Evolutionary conservation across 2,888 invertebrate genomes (phyloP), one percentile per base, ranked within the genome.

Genomic region (Hedychridium roseum): DNA sequence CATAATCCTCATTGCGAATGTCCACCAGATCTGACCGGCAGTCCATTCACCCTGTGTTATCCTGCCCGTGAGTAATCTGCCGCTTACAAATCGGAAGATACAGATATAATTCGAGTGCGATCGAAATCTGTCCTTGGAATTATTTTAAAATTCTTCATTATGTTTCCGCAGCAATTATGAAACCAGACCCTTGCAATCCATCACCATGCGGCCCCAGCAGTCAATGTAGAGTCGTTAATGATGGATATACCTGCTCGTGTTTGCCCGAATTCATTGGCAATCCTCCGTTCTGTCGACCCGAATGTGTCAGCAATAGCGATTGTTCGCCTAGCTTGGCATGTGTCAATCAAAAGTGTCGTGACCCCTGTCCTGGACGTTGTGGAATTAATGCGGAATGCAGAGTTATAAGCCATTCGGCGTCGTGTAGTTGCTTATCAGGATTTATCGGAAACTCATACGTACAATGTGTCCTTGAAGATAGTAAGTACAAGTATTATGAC

Each of bases 361-460:
- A 92, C 74, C 92, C 92, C 11, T 92, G 92, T 69, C 83, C 86
- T 3, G 90, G 90, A 32, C 85, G 90, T 18, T 90, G 93, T 69
- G 93, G 92, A 9, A 69, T 85, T 14, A 84, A 84, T 58, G 89
- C 93, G 1, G 79, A 85, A 32, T 94, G 93, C 68, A 84, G 84
- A 69, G 89, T 91, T 4, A 82, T 89, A 11, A 90, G 89, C 73
- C 88, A 92, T 74, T 85, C 86, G 35, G 91, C 92, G 1, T 83
- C 88, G 46, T 92, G 92, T 73, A 82, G 82, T 27, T 87, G 87
- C 59, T 73, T 80, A 12, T 70, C 78, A n/a, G 82, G 83, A 36
- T 84, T 81, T 55, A 71, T 79, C 26, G 87, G 87, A 2, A 83
- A 86, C 57, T 77, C 80, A 16, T 78, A 79, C 44, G 63, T 71